Conservation (phyloP, 2,797 vertebrate species). For the Prionace glauca region DNA sequence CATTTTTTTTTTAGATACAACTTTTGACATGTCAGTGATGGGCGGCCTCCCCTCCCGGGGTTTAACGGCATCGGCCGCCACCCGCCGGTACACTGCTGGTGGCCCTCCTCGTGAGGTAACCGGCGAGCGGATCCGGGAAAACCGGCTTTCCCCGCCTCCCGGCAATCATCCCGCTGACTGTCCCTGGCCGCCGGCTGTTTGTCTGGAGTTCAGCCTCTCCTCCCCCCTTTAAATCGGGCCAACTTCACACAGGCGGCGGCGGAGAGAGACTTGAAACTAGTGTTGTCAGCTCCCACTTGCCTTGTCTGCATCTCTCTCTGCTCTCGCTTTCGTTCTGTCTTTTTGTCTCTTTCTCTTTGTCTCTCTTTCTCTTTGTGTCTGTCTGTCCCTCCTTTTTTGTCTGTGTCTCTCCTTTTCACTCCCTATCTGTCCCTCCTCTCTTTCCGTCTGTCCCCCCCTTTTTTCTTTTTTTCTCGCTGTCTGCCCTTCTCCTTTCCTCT, state of each 20-base stretch:
- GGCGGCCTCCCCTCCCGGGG: neutral
- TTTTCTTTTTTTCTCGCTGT: neutral
- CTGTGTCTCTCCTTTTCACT: neutral
- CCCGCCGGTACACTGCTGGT: neutral
- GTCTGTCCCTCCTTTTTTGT: neutral
- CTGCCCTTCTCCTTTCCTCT: no score
- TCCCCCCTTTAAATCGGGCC: neutral
- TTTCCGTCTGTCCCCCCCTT: no score
- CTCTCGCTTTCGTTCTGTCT: no score
- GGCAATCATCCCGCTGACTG: no score
- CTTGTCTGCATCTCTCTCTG: neutral
- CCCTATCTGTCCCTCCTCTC: neutral
- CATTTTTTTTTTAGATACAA: neutral
- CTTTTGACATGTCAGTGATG: neutral
- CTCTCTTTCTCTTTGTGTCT: neutral
- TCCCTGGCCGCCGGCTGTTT: neutral
- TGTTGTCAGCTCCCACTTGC: neutral
- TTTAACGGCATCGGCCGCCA: neutral
- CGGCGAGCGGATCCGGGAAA: no score
- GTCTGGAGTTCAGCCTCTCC: neutral
- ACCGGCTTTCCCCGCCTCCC: no score
- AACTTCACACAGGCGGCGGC: neutral
- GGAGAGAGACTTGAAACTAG: neutral
- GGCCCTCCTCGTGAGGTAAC: neutral
- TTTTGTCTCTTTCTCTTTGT: no score